phyloP scores from a whole-genome alignment of 1,140 invertebrate genomes.

The Popillia japonica region DNA sequence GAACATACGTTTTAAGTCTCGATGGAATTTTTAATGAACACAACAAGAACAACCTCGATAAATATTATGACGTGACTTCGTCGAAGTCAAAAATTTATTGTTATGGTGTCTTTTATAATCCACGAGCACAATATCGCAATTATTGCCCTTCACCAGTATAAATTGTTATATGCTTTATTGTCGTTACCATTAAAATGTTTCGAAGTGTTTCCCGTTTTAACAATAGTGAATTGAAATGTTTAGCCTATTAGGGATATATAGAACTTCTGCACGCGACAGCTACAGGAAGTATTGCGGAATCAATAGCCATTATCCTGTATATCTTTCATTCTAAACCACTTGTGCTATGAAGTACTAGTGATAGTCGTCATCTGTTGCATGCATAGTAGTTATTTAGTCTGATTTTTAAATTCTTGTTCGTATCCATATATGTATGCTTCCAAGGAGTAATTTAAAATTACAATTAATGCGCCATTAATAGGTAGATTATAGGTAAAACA shows the following conservation, averaged over 20 bases:
- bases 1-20: neutral
- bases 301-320: no score
- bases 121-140: neutral
- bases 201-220: neutral
- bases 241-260: neutral
- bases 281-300: no score
- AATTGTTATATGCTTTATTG: constrained; percentile 16
- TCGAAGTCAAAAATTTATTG: constrained; percentile 6
- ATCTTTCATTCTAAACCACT: no score
- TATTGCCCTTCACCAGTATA: neutral
- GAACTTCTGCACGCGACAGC: neutral
- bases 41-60: constrained; percentile 1
- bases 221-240: neutral
- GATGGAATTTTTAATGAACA: constrained; percentile 3
- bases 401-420: no score
- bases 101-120: neutral
- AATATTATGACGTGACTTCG: neutral
- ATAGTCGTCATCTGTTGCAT: no score
- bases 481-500: no score
- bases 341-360: no score
- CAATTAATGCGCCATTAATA: no score
- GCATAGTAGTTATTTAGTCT: no score
- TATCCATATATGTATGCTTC: no score
- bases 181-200: neutral
- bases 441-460: no score